Evolutionary conservation across 2,888 invertebrate genomes (phyloP), one percentile per base, ranked within the genome.

Genomic region (Chymomyza amoena): DNA sequence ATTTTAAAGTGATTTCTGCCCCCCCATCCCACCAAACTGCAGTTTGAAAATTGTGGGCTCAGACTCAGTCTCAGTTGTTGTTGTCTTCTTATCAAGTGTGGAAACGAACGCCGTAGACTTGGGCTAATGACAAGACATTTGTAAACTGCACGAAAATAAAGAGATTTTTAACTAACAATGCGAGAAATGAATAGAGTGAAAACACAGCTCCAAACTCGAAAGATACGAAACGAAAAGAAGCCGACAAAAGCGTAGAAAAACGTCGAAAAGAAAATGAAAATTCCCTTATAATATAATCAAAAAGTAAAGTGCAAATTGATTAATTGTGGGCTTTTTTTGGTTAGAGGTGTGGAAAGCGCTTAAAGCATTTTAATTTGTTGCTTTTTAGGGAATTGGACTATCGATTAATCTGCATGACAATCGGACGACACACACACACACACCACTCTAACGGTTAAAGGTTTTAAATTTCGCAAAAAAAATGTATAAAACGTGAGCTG

Each of bases 1-100:
- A 84, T 87, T 88, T 84, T 75, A 84, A 78, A 83, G 76, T 84
- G 78, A 77, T 81, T 83, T 85, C 78, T 70, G 70, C 62, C 67
- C 39, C 25, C 1, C 59, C 32, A 13, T n/a, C n/a, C n/a, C n/a
- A n/a, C n/a, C 39, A 45, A 45, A 3, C 13, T 45, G 10, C 61
- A 69, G 73, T 69, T 69, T 70, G 28, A 74, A 84, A 82, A 84
- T 73, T 45, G 36, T 78, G 63, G 62, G 70, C 74, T 73, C 66
- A 67, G 13, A 36, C 15, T 6, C 56, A n/a, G 28, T 6, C 28
- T 3, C 28, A 4, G 28, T 54, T 51, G 25, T 16, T 16, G 18
- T 57, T 6, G 57, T 10, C 18, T 57, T 18, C 25, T 84, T 84
- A 84, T 84, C 83, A 86, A 84, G 83, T 84, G 83, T 84, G 80